These are phyloP conservation scores for Cygnus buccinator DNA, from an alignment of 2,113 vertebrate species.

Conservation along the genomic window DNA sequence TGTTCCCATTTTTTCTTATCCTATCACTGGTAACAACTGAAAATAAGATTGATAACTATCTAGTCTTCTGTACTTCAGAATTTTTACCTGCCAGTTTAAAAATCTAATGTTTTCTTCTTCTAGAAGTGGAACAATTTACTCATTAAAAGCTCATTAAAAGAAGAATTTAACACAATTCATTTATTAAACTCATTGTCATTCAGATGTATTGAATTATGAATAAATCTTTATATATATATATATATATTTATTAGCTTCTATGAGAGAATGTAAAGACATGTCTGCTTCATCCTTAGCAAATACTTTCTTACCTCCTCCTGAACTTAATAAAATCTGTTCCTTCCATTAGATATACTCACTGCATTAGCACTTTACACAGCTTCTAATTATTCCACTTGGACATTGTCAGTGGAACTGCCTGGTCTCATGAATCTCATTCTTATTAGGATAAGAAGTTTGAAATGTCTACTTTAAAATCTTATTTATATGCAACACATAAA, in stretches of 20 bases:
- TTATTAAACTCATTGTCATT: no score
- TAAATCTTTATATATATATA: no score
- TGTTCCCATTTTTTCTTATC: background rate
- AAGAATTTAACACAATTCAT: no score
- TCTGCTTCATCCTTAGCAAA: background rate
- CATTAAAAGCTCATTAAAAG: no score
- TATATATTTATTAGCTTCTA: background rate
- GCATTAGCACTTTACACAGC: background rate
- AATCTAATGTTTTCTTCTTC: no score
- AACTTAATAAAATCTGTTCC: background rate
- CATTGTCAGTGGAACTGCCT: background rate
- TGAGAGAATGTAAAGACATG: background rate
- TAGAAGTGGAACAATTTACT: no score
- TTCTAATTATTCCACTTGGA: background rate
- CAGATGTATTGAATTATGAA: no score
- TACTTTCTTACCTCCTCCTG: background rate
- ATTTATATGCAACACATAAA: background rate
- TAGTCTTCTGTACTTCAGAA: no score
- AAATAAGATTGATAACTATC: background rate
- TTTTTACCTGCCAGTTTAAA: no score
- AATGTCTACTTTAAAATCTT: background rate
- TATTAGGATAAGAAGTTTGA: background rate
- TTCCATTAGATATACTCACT: background rate
- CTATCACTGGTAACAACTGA: background rate
- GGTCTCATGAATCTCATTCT: background rate